Base-by-base conservation (phyloP, 2,113 vertebrate species). In the Psophia crepitans region DNA sequence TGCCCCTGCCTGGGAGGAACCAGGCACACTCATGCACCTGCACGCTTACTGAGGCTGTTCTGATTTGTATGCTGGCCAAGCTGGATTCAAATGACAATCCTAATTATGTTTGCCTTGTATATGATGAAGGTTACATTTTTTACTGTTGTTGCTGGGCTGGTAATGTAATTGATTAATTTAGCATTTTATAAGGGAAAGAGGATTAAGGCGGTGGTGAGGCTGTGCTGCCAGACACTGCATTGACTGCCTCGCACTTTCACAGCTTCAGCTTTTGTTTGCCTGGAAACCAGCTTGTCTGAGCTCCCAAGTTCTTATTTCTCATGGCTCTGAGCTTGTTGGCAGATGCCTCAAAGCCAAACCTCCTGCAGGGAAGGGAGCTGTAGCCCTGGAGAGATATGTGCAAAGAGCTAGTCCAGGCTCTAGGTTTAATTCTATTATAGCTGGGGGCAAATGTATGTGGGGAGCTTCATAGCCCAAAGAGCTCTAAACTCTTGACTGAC, bases 161-260 rank as follows among this genome's bases (percentile, higher is more conserved):
- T 89, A 94, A 64, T 37, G 46, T 87, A 96, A 94, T 87, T 89
- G 84, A 90, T 96, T 96, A 83, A 93, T 96, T 75, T 82, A 84
- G 77, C 2, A 4, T 51, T 85, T 91, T 73, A 91, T 89, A 66
- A 93, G 66, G 86, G 54, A 77, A 91, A 64, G 80, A 87, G 87
- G 93, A 89, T 95, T 89, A 91, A 89, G 83, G 83, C 9, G 4
- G 81, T 57, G 86, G 86, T 61, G 87, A 60, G 49, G 69, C 80
- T 68, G 80, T 64, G 86, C 77, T 94, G 96, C 84, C 91, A 91
- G 95, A 83, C 87, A 3, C 80, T 81, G 89, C 28, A 8, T 10
- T 49, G 71, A 61, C 89, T 90, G 87, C 94, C 49, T 93, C 69
- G 13, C 64, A 9, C 53, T 89, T 89, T 69, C 65, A 78, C 74